Conservation (phyloP, 1,140 invertebrate genomes). For the Kradibia gibbosae region DNA sequence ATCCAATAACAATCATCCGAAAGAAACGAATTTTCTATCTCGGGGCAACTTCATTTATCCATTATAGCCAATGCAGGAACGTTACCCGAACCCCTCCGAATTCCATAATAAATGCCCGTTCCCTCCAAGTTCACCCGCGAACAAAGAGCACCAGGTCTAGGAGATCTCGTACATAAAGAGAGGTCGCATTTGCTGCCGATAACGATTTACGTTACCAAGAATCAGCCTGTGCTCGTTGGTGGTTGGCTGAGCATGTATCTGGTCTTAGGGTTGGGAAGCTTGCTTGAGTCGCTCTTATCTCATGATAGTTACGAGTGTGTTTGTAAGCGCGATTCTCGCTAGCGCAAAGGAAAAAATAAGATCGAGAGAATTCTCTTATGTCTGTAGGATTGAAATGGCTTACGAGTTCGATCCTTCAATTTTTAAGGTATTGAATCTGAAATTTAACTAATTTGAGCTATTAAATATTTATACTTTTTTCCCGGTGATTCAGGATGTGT, state of each 20-base stretch:
- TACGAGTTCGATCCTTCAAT: too few relatives aligned
- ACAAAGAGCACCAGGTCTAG: not conserved
- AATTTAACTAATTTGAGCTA: too few relatives aligned
- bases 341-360: not conserved
- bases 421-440: too few relatives aligned
- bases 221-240: constrained; percentile 16
- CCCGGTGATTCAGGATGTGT: too few relatives aligned
- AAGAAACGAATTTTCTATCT: constrained; percentile 19
- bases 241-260: not conserved
- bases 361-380: not conserved
- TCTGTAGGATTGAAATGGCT: too few relatives aligned
- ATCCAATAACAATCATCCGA: constrained; percentile 20
- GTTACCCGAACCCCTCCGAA: constrained; percentile 6
- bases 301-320: not conserved
- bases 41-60: constrained; percentile 15
- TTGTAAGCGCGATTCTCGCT: not conserved
- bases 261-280: not conserved
- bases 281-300: constrained; percentile 29
- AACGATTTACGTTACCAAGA: constrained; percentile 42
- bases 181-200: constrained; percentile 31
- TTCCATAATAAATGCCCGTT: constrained; percentile 29
- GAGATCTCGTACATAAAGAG: not conserved
- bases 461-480: too few relatives aligned
- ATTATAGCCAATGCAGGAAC: constrained; percentile 1
- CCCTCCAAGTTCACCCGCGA: not conserved